phyloP scores from a whole-genome alignment of 2,797 vertebrate genomes.

The Alfaro cultratus region DNA sequence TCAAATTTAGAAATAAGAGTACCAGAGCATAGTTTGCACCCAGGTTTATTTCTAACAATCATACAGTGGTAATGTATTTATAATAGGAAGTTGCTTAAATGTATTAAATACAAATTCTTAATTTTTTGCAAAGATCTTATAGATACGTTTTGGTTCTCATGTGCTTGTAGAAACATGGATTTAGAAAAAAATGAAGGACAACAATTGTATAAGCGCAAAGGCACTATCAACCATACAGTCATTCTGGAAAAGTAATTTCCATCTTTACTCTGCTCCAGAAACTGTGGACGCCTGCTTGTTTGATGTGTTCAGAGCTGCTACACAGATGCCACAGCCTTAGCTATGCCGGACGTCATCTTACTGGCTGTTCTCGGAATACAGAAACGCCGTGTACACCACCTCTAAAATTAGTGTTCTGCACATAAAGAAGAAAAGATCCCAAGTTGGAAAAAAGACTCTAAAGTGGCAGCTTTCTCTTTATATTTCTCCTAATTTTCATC shows the following conservation, averaged over 20 bases:
- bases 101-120: background rate
- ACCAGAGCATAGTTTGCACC: constrained; percentile 63
- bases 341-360: constrained; percentile 80
- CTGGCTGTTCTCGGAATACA: constrained; percentile 79
- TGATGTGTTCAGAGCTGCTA: constrained; percentile 86
- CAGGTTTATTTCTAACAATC: constrained; percentile 52
- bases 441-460: constrained; percentile 74
- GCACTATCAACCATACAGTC: constrained; percentile 65
- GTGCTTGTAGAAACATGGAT: constrained; percentile 17
- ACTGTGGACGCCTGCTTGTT: constrained; percentile 76
- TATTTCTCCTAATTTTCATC: constrained; percentile 62
- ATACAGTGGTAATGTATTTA: constrained; percentile 58
- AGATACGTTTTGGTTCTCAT: background rate
- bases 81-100: background rate
- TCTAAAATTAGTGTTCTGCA: constrained; percentile 80
- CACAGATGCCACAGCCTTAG: constrained; percentile 82
- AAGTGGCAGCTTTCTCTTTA: constrained; percentile 77
- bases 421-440: constrained; percentile 57
- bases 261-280: constrained; percentile 73
- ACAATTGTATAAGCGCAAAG: constrained; percentile 59
- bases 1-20: constrained; percentile 70
- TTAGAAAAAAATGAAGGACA: constrained; percentile 51
- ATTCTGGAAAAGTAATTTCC: constrained; percentile 83
- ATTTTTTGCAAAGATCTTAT: background rate
- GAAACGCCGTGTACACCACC: constrained; percentile 72